These are phyloP conservation scores for Enhydra lutris DNA, from an alignment of 2,113 vertebrate species.

Conservation along the genomic window DNA sequence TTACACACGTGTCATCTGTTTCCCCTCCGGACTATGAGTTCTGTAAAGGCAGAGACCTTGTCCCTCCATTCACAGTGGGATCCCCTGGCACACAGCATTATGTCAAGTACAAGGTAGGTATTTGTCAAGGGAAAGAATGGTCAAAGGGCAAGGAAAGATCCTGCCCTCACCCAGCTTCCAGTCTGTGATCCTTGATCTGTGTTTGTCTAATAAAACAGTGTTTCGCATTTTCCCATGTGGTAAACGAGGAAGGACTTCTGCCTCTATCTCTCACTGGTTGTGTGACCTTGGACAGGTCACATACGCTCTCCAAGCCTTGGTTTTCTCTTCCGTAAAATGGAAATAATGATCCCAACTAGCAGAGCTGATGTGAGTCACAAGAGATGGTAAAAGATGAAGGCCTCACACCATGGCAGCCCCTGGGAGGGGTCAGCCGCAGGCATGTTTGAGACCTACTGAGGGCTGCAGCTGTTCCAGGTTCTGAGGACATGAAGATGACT, in stretches of 20 bases:
- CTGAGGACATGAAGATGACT: background rate
- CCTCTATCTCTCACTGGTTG: background rate
- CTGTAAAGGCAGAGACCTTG: background rate
- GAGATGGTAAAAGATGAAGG: background rate
- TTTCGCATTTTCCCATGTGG: background rate
- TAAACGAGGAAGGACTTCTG: background rate
- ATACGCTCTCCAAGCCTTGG: background rate
- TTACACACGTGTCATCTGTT: background rate
- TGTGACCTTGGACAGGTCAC: background rate
- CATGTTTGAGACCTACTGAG: background rate
- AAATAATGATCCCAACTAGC: background rate
- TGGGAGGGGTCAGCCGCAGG: background rate
- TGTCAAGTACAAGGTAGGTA: background rate
- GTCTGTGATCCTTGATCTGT: background rate
- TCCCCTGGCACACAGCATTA: background rate
- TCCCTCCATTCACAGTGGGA: background rate
- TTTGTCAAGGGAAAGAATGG: background rate
- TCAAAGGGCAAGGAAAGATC: background rate
- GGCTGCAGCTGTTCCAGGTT: background rate
- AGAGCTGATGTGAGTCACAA: background rate
- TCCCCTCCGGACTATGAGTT: background rate
- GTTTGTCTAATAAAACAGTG: background rate
- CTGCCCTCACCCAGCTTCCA: background rate
- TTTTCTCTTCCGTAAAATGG: conserved; percentile 28
- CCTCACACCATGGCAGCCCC: background rate